Conservation (phyloP, 2,888 invertebrate genomes). For the Chironomus riparius region DNA sequence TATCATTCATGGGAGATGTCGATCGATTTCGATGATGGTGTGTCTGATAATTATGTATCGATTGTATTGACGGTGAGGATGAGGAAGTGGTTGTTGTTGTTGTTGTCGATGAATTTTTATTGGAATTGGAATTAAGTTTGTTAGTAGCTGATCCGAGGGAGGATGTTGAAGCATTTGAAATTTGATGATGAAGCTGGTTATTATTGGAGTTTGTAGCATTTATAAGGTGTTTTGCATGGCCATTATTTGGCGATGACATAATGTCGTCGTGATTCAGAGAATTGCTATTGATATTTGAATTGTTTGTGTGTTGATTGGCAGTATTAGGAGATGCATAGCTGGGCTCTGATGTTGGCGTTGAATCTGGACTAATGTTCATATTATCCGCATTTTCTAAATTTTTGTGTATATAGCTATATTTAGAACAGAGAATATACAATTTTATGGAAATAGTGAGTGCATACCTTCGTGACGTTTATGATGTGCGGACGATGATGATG, state of each 20-base stretch:
- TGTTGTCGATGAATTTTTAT: not conserved
- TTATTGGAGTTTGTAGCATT: slow-evolving; percentile 31
- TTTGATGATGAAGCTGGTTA: slow-evolving; percentile 47
- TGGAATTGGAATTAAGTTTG: not conserved
- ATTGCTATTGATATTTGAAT: slow-evolving; percentile 28
- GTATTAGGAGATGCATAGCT: slow-evolving; percentile 48
- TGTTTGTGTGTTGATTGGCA: slow-evolving; percentile 31
- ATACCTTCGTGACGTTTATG: slow-evolving; percentile 41
- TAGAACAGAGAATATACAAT: slow-evolving; percentile 30
- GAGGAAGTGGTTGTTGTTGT: slow-evolving; percentile 29
- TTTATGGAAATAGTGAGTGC: not conserved
- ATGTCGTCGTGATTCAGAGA: slow-evolving; percentile 30
- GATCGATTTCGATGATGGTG: slow-evolving; percentile 30
- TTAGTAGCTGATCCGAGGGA: slow-evolving; percentile 19
- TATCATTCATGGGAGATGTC: slow-evolving; percentile 33
- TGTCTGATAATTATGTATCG: slow-evolving; percentile 22
- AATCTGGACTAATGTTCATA: slow-evolving; percentile 91
- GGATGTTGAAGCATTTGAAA: slow-evolving; percentile 39
- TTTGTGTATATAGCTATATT: not conserved
- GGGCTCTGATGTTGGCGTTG: slow-evolving; percentile 77
- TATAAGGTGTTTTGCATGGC: slow-evolving; percentile 33
- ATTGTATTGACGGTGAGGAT: slow-evolving; percentile 28
- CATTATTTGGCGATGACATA: slow-evolving; percentile 30
- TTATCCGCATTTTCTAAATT: slow-evolving; percentile 43
- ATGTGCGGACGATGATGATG: slow-evolving; percentile 31